These are phyloP conservation scores for Mugil cephalus DNA, from an alignment of 2,113 vertebrate species.

Conservation along the genomic window DNA sequence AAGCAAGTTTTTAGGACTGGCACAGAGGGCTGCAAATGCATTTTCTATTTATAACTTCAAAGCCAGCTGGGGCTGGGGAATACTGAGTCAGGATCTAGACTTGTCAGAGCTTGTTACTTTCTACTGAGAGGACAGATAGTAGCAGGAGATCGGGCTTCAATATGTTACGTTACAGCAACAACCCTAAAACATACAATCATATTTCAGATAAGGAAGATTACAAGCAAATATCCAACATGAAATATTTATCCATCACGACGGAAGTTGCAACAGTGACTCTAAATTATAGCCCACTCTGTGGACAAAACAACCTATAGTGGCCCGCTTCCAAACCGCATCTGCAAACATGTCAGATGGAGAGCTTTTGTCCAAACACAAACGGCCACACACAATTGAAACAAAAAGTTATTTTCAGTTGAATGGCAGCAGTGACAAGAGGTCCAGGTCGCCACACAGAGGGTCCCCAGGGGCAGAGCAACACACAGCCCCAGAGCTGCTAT, in stretches of 20 bases:
- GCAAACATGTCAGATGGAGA: slow-evolving; percentile 32
- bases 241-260: neutral
- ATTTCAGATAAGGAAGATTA: neutral
- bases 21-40: slow-evolving; percentile 7
- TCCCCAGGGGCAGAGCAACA: slow-evolving; percentile 56
- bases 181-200: neutral
- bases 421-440: slow-evolving; percentile 60
- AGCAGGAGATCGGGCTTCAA: neutral
- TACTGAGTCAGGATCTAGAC: slow-evolving; percentile 23
- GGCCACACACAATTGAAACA: slow-evolving; percentile 50
- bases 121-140: neutral
- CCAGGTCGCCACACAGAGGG: slow-evolving; percentile 48
- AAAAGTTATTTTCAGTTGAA: slow-evolving; percentile 67
- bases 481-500: slow-evolving; percentile 47
- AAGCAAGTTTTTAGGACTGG: slow-evolving; percentile 20
- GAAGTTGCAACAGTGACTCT: neutral
- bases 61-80: neutral
- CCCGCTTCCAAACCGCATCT: slow-evolving; percentile 37
- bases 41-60: slow-evolving; percentile 46
- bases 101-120: slow-evolving; percentile 16
- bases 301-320: neutral
- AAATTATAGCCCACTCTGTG: neutral
- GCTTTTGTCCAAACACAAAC: slow-evolving; percentile 58
- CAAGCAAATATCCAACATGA: neutral
- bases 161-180: too few species aligned